A percentile compares a stretch with the other conserved stretches of the same genome.
These are phyloP conservation scores for Arge pagana DNA, from an alignment of 2,888 invertebrate species.

Conservation along the genomic window DNA sequence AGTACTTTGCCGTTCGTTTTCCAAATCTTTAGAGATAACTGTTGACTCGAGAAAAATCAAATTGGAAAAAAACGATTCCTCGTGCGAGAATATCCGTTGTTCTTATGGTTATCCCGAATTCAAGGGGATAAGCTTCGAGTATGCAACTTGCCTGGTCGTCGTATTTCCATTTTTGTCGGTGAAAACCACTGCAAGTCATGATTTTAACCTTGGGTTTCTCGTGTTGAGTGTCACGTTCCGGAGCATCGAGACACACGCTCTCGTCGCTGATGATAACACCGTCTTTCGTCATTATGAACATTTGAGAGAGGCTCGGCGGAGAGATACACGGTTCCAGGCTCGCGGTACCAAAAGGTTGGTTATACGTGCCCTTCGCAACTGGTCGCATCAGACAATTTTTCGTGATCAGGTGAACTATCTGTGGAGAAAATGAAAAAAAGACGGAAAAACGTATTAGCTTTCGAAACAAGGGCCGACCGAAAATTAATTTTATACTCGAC, in stretches of 20 bases:
- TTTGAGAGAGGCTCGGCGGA: conserved; percentile 67
- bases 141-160: conserved; percentile 59
- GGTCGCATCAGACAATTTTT: conserved; percentile 70
- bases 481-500: background rate
- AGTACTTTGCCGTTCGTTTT: background rate
- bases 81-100: no score
- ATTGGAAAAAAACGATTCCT: no score
- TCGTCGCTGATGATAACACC: conserved; percentile 86
- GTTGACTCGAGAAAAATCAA: no score
- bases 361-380: conserved; percentile 63
- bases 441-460: background rate
- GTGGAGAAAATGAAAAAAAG: conserved; percentile 28
- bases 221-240: conserved; percentile 60
- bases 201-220: conserved; percentile 70
- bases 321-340: conserved; percentile 68
- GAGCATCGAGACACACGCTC: conserved; percentile 81
- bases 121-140: no score
- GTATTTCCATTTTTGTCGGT: conserved; percentile 74
- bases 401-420: conserved; percentile 63
- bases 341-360: conserved; percentile 75
- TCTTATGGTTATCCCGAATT: no score
- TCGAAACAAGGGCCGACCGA: background rate
- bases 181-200: conserved; percentile 71
- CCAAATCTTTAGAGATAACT: conserved; percentile 17
- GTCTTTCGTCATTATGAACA: conserved; percentile 72